Conservation (phyloP, 2,888 invertebrate species). For the Eupithecia subumbrata region DNA sequence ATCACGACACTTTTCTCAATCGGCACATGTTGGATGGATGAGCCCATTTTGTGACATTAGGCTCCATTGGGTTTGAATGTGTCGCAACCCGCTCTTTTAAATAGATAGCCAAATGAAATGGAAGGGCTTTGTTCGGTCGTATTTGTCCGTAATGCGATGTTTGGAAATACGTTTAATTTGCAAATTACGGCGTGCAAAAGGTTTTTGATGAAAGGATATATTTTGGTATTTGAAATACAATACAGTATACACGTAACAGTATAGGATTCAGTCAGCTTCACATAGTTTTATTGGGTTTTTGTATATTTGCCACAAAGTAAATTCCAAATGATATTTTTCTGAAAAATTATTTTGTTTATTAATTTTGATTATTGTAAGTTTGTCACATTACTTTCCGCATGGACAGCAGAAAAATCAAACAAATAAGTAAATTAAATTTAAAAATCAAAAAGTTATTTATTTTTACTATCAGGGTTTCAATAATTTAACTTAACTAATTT, state of each 20-base stretch:
- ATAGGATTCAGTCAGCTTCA: not conserved
- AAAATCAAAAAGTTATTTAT: no score
- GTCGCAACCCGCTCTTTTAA: slow-evolving; percentile 74
- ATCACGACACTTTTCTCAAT: slow-evolving; percentile 67
- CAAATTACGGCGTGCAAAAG: slow-evolving; percentile 36
- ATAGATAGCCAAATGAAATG: slow-evolving; percentile 83
- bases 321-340: no score
- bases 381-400: no score
- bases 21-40: slow-evolving; percentile 68
- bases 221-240: not conserved
- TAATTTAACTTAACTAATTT: no score
- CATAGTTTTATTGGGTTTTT: not conserved
- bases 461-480: no score
- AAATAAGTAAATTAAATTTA: no score
- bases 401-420: no score
- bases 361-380: no score
- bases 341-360: no score
- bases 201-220: slow-evolving; percentile 15
- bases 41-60: slow-evolving; percentile 79
- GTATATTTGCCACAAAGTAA: no score
- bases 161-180: slow-evolving; percentile 52
- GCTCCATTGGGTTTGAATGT: slow-evolving; percentile 81
- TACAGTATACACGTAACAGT: not conserved
- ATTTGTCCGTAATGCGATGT: slow-evolving; percentile 64
- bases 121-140: slow-evolving; percentile 71